Percentiles rank a stretch among this genome's conserved stretches.
These are phyloP conservation scores for Leucosticte australis DNA, from an alignment of 2,113 vertebrate genomes.

Conservation along the genomic window DNA sequence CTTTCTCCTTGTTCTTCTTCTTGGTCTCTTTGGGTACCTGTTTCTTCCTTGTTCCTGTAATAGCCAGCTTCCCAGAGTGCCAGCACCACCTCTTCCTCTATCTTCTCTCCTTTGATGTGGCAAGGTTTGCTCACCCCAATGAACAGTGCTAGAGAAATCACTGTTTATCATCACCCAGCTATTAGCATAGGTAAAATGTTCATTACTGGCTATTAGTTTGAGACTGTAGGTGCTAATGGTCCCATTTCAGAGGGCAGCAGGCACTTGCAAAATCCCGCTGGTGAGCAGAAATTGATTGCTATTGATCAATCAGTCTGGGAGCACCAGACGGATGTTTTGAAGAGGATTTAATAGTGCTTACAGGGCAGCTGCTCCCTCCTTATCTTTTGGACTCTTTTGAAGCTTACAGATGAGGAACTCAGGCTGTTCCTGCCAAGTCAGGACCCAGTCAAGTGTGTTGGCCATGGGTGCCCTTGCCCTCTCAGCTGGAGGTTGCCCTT, in stretches of 20 bases:
- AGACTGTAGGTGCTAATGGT: conserved; percentile 53
- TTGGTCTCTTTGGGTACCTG: neutral
- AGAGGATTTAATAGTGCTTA: neutral
- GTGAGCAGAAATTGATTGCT: conserved; percentile 3
- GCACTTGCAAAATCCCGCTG: neutral
- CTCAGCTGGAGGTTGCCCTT: neutral
- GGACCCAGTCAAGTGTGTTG: neutral
- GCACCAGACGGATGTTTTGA: neutral
- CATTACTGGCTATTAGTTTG: conserved; percentile 35
- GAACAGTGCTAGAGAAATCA: neutral
- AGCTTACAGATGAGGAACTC: neutral
- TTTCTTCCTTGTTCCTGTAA: neutral
- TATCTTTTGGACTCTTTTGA: neutral
- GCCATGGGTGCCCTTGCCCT: accelerated
- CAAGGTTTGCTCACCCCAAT: neutral
- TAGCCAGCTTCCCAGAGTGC: neutral
- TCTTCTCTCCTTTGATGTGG: neutral
- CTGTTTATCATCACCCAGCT: neutral
- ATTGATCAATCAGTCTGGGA: conserved; percentile 20
- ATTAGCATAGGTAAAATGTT: conserved; percentile 42
- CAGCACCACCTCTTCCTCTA: neutral
- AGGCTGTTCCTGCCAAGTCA: neutral
- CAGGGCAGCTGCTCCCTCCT: neutral
- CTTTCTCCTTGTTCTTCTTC: neutral
- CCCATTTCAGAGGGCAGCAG: neutral